Conservation (phyloP, 2,888 invertebrate genomes). For the Calliphora vomitoria region DNA sequence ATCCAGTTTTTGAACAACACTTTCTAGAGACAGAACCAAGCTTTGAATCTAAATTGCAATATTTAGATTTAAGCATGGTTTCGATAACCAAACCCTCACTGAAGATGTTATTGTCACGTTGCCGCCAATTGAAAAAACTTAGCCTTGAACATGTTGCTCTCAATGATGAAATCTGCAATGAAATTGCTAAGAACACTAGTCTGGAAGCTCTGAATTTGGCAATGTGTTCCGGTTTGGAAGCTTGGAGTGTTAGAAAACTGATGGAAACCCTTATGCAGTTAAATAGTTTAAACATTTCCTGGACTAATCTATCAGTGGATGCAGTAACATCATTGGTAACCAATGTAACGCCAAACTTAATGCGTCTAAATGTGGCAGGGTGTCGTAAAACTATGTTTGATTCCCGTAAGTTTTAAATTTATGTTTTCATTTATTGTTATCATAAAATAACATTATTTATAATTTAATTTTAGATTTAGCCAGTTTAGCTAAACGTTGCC, state of each 20-base stretch:
- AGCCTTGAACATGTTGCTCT: constrained; percentile 92
- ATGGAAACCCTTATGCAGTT: constrained; percentile 85
- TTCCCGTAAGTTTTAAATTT: constrained; percentile 86
- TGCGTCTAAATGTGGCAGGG: constrained; percentile 92
- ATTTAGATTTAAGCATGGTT: constrained; percentile 94
- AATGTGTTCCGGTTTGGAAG: constrained; percentile 90
- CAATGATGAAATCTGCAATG: constrained; percentile 87
- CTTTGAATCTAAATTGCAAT: constrained; percentile 89
- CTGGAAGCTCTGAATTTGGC: constrained; percentile 93
- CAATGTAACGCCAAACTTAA: constrained; percentile 88
- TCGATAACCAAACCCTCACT: constrained; percentile 87
- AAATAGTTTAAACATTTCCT: constrained; percentile 91
- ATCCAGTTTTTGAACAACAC: constrained; percentile 85
- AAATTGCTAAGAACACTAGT: constrained; percentile 88
- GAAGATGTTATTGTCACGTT: constrained; percentile 87
- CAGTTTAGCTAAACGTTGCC: constrained; percentile 88
- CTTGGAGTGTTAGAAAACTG: constrained; percentile 87
- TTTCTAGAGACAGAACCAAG: constrained; percentile 81
- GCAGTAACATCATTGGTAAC: constrained; percentile 87
- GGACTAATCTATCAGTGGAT: constrained; percentile 89
- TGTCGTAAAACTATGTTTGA: constrained; percentile 91
- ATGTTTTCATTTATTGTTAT: constrained; percentile 57
- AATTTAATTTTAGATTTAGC: constrained; percentile 87
- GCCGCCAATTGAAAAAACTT: constrained; percentile 90
- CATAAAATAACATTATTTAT: not conserved